phyloP scores from a whole-genome alignment of 92 coral and sea anemone genomes.

The Actinernus sp. region DNA sequence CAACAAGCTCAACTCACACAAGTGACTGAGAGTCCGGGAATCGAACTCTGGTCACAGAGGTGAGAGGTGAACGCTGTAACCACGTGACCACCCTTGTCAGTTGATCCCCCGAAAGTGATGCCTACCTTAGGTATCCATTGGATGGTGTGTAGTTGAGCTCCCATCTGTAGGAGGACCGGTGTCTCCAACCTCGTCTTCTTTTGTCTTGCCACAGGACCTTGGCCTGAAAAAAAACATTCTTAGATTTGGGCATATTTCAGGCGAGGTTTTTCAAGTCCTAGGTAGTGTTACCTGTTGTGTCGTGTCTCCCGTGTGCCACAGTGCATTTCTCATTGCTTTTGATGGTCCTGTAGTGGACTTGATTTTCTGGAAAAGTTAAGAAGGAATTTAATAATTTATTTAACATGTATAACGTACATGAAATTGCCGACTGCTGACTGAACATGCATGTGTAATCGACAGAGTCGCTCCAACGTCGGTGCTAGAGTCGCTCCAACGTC shows the following conservation, averaged over 20 bases:
- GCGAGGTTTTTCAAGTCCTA: too few relatives aligned
- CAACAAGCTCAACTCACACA: too few relatives aligned
- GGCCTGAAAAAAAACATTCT: constrained; percentile 42
- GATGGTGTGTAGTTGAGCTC: constrained; percentile 76
- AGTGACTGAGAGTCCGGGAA: too few relatives aligned
- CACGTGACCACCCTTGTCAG: too few relatives aligned
- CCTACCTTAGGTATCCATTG: constrained; percentile 73
- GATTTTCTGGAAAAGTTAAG: constrained; percentile 59
- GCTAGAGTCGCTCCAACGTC: too few relatives aligned
- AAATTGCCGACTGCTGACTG: too few relatives aligned
- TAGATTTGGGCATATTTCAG: too few relatives aligned
- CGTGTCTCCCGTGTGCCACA: constrained; percentile 80
- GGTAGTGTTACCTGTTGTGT: constrained; percentile 76
- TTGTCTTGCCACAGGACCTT: constrained; percentile 85
- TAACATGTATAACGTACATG: neutral
- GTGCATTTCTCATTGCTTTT: constrained; percentile 68
- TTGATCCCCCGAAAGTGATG: too few relatives aligned
- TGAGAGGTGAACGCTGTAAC: too few relatives aligned
- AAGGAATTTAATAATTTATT: neutral
- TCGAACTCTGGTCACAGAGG: too few relatives aligned
- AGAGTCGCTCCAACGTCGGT: too few relatives aligned
- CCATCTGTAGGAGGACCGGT: constrained; percentile 77
- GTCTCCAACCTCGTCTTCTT: constrained; percentile 64
- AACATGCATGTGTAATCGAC: too few relatives aligned
- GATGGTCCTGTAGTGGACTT: constrained; percentile 84